Base-by-base conservation (phyloP, 2,888 invertebrate genomes). In the Abscondita cerata region DNA sequence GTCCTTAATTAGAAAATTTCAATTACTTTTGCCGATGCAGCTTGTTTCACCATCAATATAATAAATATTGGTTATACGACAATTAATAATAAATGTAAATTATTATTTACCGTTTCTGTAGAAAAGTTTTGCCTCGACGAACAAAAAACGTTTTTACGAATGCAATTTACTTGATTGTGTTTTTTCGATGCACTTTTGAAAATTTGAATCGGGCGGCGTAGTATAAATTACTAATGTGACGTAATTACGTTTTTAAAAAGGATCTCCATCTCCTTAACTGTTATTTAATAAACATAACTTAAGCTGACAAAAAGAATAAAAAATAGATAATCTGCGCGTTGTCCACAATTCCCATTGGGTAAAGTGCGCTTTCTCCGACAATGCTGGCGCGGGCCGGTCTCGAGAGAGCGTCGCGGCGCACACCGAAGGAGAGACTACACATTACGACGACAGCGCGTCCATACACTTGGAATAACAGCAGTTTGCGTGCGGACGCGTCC, bases 251-350 rank as follows among this genome's bases (percentile, higher is more conserved):
- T 31, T 31, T 53, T 52, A 38, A 56, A 56, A 40, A 16, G 47
- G 52, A 62, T 62, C 36, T 46, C 52, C 16, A 41, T 52, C 48
- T 52, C 25, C 34, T 48, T 52, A 59, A 63, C 58, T 59, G 59
- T 59, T 63, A 63, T 63, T 63, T 63, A 63, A 59, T 59, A 63
- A 63, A 63, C 55, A 63, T 55, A 58, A 56, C 52, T 59, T 52
- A 51, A 48, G 47, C 54, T 46, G 63, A 54, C 63, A 63, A 52
- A 62, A 65, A 56, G 55, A 55, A 55, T 52, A 59, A 67, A 68
- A 72, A 71, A 68, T 62, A 65, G 69, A 70, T 72, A 73, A 74
- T 73, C 71, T 76, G 76, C 74, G 76, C 76, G 69, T 69, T 64
- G 69, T 64, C 65, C 68, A 66, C 67, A 58, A 64, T 62, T 74